Conservation (phyloP, 1,140 invertebrate genomes). For the Nylanderia fulva region DNA sequence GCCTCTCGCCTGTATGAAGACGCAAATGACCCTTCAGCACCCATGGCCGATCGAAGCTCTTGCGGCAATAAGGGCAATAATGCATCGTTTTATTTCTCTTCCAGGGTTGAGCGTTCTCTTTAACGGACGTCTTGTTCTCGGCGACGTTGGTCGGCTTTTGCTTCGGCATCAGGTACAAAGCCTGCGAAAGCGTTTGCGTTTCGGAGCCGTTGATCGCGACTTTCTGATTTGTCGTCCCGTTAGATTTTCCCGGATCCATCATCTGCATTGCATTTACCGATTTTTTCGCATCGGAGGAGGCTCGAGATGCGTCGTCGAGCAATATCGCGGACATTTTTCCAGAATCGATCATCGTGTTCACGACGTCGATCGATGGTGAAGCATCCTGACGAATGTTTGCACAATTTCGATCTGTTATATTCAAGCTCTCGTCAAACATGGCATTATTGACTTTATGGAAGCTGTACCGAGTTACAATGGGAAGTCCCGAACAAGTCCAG, state of each 20-base stretch:
- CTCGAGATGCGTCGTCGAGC: not conserved
- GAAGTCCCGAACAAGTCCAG: slow-evolving; percentile 78
- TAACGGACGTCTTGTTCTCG: slow-evolving; percentile 14
- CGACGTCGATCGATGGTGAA: not conserved
- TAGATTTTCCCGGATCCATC: not conserved
- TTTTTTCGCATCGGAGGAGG: not conserved
- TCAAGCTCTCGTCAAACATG: slow-evolving; percentile 60
- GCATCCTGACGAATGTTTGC: not conserved
- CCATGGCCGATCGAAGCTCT: slow-evolving; percentile 89
- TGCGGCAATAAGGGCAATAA: slow-evolving; percentile 86
- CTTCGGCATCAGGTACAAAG: slow-evolving; percentile 54
- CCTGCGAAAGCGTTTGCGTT: slow-evolving; percentile 41
- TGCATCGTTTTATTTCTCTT: slow-evolving; percentile 83
- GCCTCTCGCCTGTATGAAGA: slow-evolving; percentile 90
- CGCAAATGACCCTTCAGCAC: slow-evolving; percentile 90
- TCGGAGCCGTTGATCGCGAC: slow-evolving; percentile 20
- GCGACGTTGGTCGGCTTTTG: slow-evolving; percentile 41
- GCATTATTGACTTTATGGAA: slow-evolving; percentile 78
- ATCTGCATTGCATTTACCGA: not conserved
- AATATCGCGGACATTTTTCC: not conserved
- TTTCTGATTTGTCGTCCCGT: not conserved
- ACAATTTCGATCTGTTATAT: not conserved
- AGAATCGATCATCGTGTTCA: not conserved
- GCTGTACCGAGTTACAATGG: slow-evolving; percentile 82
- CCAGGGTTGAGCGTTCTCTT: slow-evolving; percentile 71